phyloP scores from a whole-genome alignment of 2,113 vertebrate species.

The Ranitomeya variabilis region DNA sequence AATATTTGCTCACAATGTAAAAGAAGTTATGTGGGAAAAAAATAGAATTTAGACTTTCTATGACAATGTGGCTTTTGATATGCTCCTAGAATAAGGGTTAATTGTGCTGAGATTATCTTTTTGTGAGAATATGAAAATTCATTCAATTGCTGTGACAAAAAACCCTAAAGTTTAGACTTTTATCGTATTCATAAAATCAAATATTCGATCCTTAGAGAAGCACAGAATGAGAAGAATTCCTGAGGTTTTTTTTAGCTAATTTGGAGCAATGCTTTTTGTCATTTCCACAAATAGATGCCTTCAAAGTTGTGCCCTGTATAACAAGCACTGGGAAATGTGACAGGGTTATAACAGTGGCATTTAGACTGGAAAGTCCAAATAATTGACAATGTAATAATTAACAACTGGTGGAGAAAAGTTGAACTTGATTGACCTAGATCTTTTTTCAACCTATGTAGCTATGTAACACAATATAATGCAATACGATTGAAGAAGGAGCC shows the following conservation, averaged over 20 bases:
- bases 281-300: not conserved
- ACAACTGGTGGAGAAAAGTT: too few species aligned
- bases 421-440: too few species aligned
- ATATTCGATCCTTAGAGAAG: not conserved
- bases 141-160: not conserved
- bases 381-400: not conserved
- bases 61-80: not conserved
- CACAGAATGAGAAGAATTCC: not conserved
- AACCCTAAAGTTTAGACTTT: not conserved
- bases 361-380: not conserved
- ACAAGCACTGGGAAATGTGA: not conserved
- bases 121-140: not conserved
- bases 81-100: slow-evolving; percentile 3
- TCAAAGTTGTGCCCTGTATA: not conserved
- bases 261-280: not conserved
- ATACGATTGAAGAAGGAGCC: not conserved
- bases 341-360: not conserved
- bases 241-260: not conserved
- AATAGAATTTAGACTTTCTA: slow-evolving; percentile 11
- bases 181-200: not conserved
- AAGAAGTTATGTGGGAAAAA: not conserved
- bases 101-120: not conserved
- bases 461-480: not conserved
- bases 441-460: too few species aligned
- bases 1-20: not conserved